phyloP scores from a whole-genome alignment of 2,797 vertebrate genomes.

The Tenualosa ilisha region DNA sequence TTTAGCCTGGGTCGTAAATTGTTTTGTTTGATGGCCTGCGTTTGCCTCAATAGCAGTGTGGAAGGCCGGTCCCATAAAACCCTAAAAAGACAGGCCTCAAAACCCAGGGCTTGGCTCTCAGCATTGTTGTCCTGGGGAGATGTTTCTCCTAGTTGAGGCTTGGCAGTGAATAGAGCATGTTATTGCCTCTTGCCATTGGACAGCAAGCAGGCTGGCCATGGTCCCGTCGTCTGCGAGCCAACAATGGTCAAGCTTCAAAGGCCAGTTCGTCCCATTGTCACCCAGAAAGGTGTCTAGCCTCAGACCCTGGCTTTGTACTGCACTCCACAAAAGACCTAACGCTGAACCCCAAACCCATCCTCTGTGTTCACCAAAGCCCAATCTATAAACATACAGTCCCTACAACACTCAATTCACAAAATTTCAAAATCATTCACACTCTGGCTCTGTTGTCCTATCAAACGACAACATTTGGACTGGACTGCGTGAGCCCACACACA shows the following conservation, averaged over 20 bases:
- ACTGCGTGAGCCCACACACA: too few relatives aligned
- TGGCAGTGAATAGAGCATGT: conserved; percentile 68
- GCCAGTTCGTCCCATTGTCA: conserved; percentile 60
- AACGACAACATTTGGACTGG: not conserved
- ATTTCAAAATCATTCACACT: not conserved
- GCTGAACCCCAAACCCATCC: not conserved
- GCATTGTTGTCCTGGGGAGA: conserved; percentile 73
- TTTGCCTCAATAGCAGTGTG: conserved; percentile 78
- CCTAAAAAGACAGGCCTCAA: conserved; percentile 69
- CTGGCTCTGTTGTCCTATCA: not conserved
- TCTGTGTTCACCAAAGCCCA: not conserved
- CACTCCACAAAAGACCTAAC: conserved; percentile 43
- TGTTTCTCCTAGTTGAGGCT: conserved; percentile 63
- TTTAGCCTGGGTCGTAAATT: conserved; percentile 77
- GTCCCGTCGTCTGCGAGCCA: conserved; percentile 58
- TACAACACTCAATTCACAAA: not conserved
- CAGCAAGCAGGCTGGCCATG: conserved; percentile 61
- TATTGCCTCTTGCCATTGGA: conserved; percentile 64
- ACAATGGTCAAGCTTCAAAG: conserved; percentile 67
- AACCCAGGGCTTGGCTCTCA: conserved; percentile 66
- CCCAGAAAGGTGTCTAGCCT: conserved; percentile 44
- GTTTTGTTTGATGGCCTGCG: conserved; percentile 78
- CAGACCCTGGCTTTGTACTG: conserved; percentile 43
- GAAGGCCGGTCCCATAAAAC: conserved; percentile 80
- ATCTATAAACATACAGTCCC: not conserved